Percentiles rank a stretch among this genome's conserved stretches.
These are phyloP conservation scores for Coelopa frigida DNA, from an alignment of 1,140 invertebrate species.

Conservation along the genomic window DNA sequence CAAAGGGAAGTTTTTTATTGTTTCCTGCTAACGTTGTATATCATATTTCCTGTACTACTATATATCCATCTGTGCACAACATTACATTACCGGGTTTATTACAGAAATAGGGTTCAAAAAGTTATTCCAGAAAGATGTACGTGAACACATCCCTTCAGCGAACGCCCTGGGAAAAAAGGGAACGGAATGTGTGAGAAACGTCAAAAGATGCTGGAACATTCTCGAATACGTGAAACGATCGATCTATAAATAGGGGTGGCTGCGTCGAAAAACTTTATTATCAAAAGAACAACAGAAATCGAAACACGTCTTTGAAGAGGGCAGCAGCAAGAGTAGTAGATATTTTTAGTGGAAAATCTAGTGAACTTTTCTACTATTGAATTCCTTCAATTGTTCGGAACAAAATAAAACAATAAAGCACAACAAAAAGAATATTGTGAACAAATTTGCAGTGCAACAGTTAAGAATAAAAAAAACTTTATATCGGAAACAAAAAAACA, in stretches of 20 bases:
- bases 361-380: background rate
- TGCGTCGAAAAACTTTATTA: slow-evolving; percentile 1
- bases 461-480: background rate
- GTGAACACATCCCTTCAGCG: no score
- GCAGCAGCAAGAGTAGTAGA: background rate
- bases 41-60: no score
- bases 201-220: slow-evolving; percentile 15
- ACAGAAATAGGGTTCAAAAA: no score
- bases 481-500: background rate
- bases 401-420: slow-evolving; percentile 2
- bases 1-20: no score
- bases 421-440: slow-evolving; percentile 2
- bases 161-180: no score
- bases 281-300: slow-evolving; percentile 10
- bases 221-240: slow-evolving; percentile 13
- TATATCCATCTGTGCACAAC: no score
- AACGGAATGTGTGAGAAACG: slow-evolving; percentile 9
- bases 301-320: slow-evolving; percentile 2
- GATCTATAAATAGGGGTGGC: slow-evolving; percentile 12
- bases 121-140: no score
- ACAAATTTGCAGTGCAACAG: slow-evolving; percentile 6
- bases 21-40: no score
- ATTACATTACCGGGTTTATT: no score
- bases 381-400: no score
- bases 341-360: slow-evolving; percentile 1